Evolutionary conservation across 1,140 invertebrate species (phyloP), one percentile per base, ranked within the genome.

Genomic region (Papilio glaucus): DNA sequence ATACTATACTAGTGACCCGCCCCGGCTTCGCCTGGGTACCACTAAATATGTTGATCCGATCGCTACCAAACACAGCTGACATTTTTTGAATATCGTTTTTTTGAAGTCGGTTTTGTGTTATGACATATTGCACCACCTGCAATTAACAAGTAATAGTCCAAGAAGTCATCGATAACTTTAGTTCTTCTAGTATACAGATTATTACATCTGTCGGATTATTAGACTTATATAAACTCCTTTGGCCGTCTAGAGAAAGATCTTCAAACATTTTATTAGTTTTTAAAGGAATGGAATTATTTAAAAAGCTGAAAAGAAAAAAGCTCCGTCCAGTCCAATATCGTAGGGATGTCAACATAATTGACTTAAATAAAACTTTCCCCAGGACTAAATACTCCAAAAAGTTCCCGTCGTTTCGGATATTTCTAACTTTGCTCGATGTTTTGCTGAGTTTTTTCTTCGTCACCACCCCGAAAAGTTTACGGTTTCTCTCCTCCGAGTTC

Each of bases 321-420:
- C 57, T 60, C 57, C 26, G 18, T 9, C 15, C 61, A 33, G 41
- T 67, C 49, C 78, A 77, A 82, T 77, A 80, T 68, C 74, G 33
- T 57, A 69, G 65, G 73, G 72, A 80, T 80, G 80, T 82, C 80
- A 77, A 75, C 75, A 75, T 82, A 82, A 82, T 82, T 82, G 80
- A 82, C 78, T 82, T 80, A 80, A 78, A 77, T 38, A 18, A 80
- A 80, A 77, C 74, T 80, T 78, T 72, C 72, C 74, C 71, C 72
- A 72, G 57, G 74, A 80, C 80, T 82, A 82, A 82, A 82, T 80
- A 78, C 75, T 77, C 61, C 37, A 39, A 63, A 63, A 63, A 63
- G 61, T 63, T 63, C 37, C 7, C 61, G 60, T 63, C 61, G 15
- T 7, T 63, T 63, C 37, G 61, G 61, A 63, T 63, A 63, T 63